These are phyloP conservation scores for Acropternis orthonyx DNA, from an alignment of 2,797 vertebrate species.

Conservation along the genomic window DNA sequence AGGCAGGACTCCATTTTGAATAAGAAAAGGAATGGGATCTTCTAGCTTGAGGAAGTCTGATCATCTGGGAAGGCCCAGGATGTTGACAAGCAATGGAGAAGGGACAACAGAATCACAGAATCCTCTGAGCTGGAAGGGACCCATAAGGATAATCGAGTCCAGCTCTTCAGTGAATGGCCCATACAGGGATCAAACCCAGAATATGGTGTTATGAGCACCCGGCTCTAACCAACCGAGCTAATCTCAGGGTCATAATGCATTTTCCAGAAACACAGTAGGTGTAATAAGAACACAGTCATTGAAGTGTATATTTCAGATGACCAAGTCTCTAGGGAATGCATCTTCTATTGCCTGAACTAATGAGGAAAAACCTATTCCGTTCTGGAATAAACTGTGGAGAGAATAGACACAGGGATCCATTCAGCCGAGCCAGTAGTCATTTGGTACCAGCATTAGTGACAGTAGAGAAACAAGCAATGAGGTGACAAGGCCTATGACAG, in stretches of 20 bases:
- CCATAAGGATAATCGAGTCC: background rate
- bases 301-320: background rate
- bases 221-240: background rate
- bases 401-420: background rate
- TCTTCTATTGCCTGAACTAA: background rate
- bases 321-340: background rate
- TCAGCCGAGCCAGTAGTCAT: rapidly evolving
- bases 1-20: background rate
- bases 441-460: background rate
- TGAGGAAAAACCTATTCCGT: background rate
- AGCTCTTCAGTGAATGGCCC: background rate
- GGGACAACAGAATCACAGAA: background rate
- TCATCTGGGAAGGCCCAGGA: background rate
- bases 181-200: background rate
- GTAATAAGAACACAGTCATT: background rate
- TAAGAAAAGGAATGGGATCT: background rate
- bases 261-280: background rate
- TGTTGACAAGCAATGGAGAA: background rate
- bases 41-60: background rate
- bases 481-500: background rate
- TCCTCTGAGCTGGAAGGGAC: background rate
- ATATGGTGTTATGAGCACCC: background rate
- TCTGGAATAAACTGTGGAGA: background rate
- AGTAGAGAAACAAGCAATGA: background rate
- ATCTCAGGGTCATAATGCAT: background rate